Evolutionary conservation across 2,888 invertebrate genomes (phyloP).

Genomic region (Dasypolia templi): DNA sequence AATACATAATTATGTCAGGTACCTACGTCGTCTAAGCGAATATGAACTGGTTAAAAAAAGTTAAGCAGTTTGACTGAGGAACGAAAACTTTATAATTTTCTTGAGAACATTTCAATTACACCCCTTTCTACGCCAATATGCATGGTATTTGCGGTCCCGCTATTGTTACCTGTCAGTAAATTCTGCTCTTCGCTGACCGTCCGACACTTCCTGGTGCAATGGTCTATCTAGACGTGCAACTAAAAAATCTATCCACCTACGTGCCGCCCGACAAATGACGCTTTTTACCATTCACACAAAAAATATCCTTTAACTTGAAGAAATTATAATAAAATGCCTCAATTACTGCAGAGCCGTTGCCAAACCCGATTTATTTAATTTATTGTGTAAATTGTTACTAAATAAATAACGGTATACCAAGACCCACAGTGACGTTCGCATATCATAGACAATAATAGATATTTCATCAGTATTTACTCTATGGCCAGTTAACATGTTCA

Average conservation of each 20-base stretch:
- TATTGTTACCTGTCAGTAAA: conserved; percentile 36
- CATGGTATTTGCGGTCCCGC: conserved; percentile 50
- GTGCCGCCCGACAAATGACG: conserved; percentile 58
- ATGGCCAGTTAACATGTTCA: conserved; percentile 56
- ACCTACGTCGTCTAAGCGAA: not conserved
- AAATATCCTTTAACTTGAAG: conserved; percentile 52
- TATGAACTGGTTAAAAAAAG: not conserved
- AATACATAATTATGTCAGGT: not conserved
- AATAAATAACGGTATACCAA: conserved; percentile 59
- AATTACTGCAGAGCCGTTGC: conserved; percentile 43
- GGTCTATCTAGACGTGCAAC: conserved; percentile 61
- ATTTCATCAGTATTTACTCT: conserved; percentile 56
- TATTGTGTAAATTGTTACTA: conserved; percentile 52
- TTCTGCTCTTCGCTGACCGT: conserved; percentile 33
- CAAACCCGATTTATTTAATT: conserved; percentile 45
- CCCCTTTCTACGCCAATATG: conserved; percentile 24
- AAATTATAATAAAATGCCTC: conserved; percentile 64
- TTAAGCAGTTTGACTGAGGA: not conserved
- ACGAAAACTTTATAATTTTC: not conserved
- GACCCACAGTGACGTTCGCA: conserved; percentile 47
- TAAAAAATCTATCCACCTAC: conserved; percentile 63
- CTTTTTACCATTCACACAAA: conserved; percentile 60
- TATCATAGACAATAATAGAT: conserved; percentile 35
- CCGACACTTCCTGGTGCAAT: conserved; percentile 70
- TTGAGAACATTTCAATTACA: not conserved